These are phyloP conservation scores for Petrophora chlorosata DNA, from an alignment of 2,888 invertebrate species.

Conservation along the genomic window DNA sequence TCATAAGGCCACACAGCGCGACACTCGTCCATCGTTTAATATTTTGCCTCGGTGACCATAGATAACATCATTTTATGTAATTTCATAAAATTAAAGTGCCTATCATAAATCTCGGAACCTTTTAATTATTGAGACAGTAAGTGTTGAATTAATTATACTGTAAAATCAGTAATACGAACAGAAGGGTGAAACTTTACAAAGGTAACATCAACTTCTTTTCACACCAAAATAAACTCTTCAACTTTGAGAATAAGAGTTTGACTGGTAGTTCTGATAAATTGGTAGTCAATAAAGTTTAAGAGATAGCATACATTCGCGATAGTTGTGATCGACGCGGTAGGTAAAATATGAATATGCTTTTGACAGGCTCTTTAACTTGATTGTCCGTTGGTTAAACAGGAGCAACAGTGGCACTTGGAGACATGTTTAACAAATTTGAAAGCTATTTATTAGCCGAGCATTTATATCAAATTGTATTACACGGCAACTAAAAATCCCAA, in stretches of 20 bases:
- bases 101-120: constrained; percentile 32
- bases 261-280: not conserved
- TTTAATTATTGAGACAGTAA: constrained; percentile 35
- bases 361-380: constrained; percentile 16
- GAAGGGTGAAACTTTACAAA: not conserved
- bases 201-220: not conserved
- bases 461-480: no score
- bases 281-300: constrained; percentile 14
- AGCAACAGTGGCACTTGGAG: no score
- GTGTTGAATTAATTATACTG: constrained; percentile 37
- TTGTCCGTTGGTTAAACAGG: constrained; percentile 9
- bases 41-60: constrained; percentile 26
- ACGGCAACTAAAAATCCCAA: no score
- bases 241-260: constrained; percentile 3
- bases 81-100: constrained; percentile 17
- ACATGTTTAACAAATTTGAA: no score
- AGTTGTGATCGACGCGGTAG: constrained; percentile 28
- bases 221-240: constrained; percentile 3
- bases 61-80: constrained; percentile 25
- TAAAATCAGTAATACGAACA: constrained; percentile 25
- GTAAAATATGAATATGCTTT: constrained; percentile 13
- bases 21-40: constrained; percentile 32
- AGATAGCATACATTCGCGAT: constrained; percentile 19
- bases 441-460: no score
- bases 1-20: constrained; percentile 19